Percentiles rank a stretch among this genome's conserved stretches.
Evolutionary conservation across 30 jellyfish, hydroid and myxozoan species (phyloP).

Genomic region (Hydractinia symbiolongicarpus): DNA sequence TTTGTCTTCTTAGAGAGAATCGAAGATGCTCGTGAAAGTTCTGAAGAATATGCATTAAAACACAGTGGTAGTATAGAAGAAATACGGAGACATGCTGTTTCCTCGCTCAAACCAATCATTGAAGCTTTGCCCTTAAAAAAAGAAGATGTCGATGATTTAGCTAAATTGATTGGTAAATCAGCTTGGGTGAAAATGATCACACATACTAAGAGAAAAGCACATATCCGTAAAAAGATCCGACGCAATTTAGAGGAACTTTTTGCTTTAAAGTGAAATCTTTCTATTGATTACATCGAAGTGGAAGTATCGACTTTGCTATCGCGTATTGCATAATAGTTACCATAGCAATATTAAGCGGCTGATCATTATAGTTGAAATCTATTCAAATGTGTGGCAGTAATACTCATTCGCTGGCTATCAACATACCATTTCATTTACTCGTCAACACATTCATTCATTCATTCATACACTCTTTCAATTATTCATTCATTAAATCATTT

Average conservation of each 20-base stretch:
- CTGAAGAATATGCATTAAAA: conserved; percentile 25
- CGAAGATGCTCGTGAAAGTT: conserved; percentile 35
- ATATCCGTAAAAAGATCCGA: background rate
- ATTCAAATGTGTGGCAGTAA: too few relatives aligned
- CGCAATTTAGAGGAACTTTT: conserved; percentile 10
- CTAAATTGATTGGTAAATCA: conserved; percentile 39
- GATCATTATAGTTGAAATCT: too few relatives aligned
- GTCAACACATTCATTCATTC: too few relatives aligned
- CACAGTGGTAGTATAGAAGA: conserved; percentile 27
- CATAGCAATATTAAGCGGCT: too few relatives aligned
- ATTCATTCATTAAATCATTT: too few relatives aligned
- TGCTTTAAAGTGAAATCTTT: too few relatives aligned
- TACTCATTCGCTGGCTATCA: too few relatives aligned
- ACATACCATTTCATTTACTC: too few relatives aligned
- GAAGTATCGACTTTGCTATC: too few relatives aligned
- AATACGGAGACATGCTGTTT: conserved; percentile 25
- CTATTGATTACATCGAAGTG: too few relatives aligned
- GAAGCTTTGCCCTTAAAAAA: conserved; percentile 66
- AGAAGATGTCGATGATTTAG: conserved; percentile 43
- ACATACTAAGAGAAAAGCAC: conserved; percentile 9
- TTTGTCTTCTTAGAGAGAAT: conserved; percentile 56
- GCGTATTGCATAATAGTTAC: too few relatives aligned
- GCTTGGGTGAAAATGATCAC: conserved; percentile 38
- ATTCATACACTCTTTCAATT: too few relatives aligned
- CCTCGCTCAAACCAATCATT: conserved; percentile 38